A percentile compares a stretch with the other conserved stretches of the same genome.
Conservation (phyloP, 1,140 invertebrate species). For the Drosophila baimaii region DNA sequence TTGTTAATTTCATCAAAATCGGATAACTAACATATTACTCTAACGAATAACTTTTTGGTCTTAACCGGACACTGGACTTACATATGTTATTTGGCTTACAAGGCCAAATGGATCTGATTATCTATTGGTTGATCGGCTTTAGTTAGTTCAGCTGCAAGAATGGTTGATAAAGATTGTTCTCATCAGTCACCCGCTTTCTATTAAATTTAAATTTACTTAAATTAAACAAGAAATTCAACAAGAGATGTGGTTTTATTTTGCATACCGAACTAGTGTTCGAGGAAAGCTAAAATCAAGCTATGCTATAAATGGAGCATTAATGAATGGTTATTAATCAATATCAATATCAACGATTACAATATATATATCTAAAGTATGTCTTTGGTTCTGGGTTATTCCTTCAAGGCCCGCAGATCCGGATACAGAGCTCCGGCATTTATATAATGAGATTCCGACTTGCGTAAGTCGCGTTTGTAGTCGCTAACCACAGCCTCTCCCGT, state of each 20-base stretch:
- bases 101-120: too few relatives aligned
- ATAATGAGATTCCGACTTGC: slow-evolving; percentile 70
- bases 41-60: too few relatives aligned
- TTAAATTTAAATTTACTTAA: too few relatives aligned
- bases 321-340: slow-evolving; percentile 14
- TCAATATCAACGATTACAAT: slow-evolving; percentile 35
- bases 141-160: too few relatives aligned
- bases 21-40: too few relatives aligned
- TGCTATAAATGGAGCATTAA: slow-evolving; percentile 13
- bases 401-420: slow-evolving; percentile 73
- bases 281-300: not conserved
- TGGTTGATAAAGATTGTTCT: too few relatives aligned
- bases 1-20: too few relatives aligned
- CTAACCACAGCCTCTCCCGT: slow-evolving; percentile 87
- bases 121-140: too few relatives aligned
- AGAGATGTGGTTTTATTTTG: slow-evolving; percentile 1
- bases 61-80: too few relatives aligned
- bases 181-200: too few relatives aligned
- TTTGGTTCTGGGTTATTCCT: slow-evolving; percentile 41
- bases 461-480: slow-evolving; percentile 77
- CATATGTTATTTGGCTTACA: too few relatives aligned
- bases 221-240: not conserved
- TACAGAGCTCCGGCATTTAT: slow-evolving; percentile 77
- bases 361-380: slow-evolving; percentile 8
- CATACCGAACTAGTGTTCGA: slow-evolving; percentile 17